A percentile compares a stretch with the other conserved stretches of the same genome.
phyloP scores from a whole-genome alignment of 1,140 invertebrate species.

The Cotesia typhae region DNA sequence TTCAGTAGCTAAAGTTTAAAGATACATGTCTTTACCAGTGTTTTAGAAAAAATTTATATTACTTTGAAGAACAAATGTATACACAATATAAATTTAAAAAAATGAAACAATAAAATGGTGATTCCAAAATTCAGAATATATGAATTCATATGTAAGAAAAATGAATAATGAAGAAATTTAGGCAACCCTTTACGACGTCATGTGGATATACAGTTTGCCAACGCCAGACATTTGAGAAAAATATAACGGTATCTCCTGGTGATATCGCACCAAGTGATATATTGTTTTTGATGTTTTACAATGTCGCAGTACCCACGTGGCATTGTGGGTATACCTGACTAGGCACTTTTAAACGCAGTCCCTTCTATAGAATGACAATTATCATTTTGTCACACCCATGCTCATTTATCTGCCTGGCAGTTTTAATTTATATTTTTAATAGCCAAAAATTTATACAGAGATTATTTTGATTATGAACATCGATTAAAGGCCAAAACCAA shows the following conservation, averaged over 20 bases:
- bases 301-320: constrained; percentile 10
- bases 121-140: too few relatives aligned
- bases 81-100: too few relatives aligned
- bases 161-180: constrained; percentile 9
- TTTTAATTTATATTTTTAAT: too few relatives aligned
- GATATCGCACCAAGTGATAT: constrained; percentile 16
- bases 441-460: too few relatives aligned
- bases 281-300: constrained; percentile 14
- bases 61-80: too few relatives aligned
- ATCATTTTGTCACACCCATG: not conserved
- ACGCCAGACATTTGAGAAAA: constrained; percentile 14
- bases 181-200: constrained; percentile 7
- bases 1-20: too few relatives aligned
- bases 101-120: too few relatives aligned
- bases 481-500: too few relatives aligned
- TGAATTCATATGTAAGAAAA: constrained; percentile 9
- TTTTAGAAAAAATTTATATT: too few relatives aligned
- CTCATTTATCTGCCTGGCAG: not conserved
- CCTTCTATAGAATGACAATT: not conserved
- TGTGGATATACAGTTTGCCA: constrained; percentile 13
- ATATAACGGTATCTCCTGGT: constrained; percentile 14
- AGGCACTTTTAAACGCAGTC: constrained; percentile 7
- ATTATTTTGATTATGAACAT: too few relatives aligned
- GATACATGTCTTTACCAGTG: too few relatives aligned
- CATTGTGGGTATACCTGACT: constrained; percentile 13